Percentiles rank a stretch among this genome's conserved stretches.
Evolutionary conservation across 37 sponge, comb jelly and placozoan genomes (phyloP).

Genomic region (Diacarnus erythraeanus): DNA sequence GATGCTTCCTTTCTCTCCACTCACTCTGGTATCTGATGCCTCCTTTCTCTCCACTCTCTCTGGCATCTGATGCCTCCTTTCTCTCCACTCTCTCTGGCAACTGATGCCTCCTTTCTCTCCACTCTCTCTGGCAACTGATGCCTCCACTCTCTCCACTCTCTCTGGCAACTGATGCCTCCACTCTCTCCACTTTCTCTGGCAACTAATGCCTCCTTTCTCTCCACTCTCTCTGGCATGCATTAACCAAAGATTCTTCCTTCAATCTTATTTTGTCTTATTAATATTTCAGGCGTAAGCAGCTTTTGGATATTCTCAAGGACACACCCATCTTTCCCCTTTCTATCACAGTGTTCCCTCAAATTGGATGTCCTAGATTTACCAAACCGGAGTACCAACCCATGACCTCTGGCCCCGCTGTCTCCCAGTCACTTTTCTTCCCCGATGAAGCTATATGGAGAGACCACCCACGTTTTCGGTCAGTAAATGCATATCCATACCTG

Average conservation of each 20-base stretch:
- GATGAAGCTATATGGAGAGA: constrained; percentile 82
- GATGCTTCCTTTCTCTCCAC: constrained; percentile 32
- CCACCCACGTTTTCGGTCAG: constrained; percentile 87
- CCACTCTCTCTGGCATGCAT: neutral
- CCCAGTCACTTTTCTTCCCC: constrained; percentile 87
- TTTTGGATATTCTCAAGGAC: constrained; percentile 45
- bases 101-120: constrained; percentile 42
- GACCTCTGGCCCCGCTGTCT: constrained; percentile 44
- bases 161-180: constrained; percentile 55
- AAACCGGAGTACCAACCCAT: constrained; percentile 66
- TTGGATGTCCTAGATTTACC: constrained; percentile 88
- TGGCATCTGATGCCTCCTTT: too few relatives aligned
- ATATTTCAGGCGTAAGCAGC: constrained; percentile 47
- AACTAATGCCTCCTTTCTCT: constrained; percentile 44
- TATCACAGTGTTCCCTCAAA: constrained; percentile 60
- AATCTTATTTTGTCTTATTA: neutral
- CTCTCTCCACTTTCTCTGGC: constrained; percentile 1
- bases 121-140: neutral
- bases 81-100: constrained; percentile 48
- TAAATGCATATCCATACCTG: too few relatives aligned
- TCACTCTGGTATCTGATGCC: constrained; percentile 41
- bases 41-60: constrained; percentile 1
- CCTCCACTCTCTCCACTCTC: too few relatives aligned
- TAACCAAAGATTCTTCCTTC: neutral
- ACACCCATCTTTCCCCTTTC: constrained; percentile 55